Conservation (phyloP, 2,113 vertebrate species). For the Mellivora capensis region DNA sequence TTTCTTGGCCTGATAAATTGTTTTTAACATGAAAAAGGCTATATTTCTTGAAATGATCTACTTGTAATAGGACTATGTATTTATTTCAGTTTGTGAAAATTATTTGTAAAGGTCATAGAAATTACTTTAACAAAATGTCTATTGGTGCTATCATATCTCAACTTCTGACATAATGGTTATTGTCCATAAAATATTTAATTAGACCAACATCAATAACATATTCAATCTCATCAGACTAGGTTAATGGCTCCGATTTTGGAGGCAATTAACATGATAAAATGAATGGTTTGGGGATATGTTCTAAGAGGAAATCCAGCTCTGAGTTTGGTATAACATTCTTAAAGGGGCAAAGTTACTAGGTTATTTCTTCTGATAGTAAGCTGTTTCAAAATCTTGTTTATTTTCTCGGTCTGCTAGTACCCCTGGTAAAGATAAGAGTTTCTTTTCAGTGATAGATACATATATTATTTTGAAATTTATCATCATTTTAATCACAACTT, state of each 20-base stretch:
- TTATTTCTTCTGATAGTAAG: not conserved
- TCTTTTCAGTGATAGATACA: not conserved
- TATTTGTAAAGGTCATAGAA: not conserved
- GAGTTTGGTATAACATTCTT: not conserved
- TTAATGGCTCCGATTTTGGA: not conserved
- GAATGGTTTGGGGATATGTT: not conserved
- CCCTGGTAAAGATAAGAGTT: not conserved
- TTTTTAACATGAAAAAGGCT: not conserved
- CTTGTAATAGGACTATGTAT: not conserved
- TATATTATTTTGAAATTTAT: not conserved
- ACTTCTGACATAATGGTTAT: not conserved
- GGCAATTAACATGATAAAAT: not conserved
- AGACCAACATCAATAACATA: not conserved
- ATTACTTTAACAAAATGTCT: not conserved
- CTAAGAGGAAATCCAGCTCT: not conserved
- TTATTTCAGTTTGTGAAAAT: not conserved
- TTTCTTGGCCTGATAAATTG: not conserved
- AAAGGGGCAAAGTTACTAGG: not conserved
- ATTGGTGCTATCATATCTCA: not conserved
- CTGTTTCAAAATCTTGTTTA: not conserved
- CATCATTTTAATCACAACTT: not conserved
- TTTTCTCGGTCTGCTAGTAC: not conserved
- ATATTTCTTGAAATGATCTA: not conserved
- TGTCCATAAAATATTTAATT: constrained; percentile 50
- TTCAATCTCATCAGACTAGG: not conserved